A percentile compares a stretch with the other conserved stretches of the same genome.
phyloP scores from a whole-genome alignment of 1,140 invertebrate species.

The Drosophila orosa region DNA sequence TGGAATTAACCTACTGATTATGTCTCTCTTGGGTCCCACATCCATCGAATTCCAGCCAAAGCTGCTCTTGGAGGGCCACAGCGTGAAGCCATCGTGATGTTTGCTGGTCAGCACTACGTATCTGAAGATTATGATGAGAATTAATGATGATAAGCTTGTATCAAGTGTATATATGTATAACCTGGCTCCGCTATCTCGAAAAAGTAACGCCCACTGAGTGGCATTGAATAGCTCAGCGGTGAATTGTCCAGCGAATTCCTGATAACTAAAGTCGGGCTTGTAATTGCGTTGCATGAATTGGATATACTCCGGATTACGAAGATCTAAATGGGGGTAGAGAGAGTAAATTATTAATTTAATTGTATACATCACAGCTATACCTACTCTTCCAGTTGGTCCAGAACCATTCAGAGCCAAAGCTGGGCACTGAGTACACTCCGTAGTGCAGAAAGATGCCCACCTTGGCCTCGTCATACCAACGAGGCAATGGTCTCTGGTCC shows the following conservation, averaged over 20 bases:
- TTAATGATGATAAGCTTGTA: neutral
- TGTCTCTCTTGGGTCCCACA: constrained; percentile 92
- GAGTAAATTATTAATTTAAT: neutral
- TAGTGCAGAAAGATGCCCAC: constrained; percentile 97
- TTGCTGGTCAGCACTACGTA: constrained; percentile 96
- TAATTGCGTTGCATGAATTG: constrained; percentile 92
- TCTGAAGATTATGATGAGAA: constrained; percentile 81
- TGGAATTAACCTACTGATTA: constrained; percentile 86
- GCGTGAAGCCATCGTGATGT: constrained; percentile 96
- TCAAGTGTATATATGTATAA: constrained; percentile 83
- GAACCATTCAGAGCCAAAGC: constrained; percentile 94
- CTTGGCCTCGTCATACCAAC: constrained; percentile 95
- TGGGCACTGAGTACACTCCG: constrained; percentile 96
- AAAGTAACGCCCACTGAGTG: constrained; percentile 90
- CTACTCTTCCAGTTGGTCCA: constrained; percentile 91
- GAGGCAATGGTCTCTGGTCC: constrained; percentile 92
- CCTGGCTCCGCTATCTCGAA: constrained; percentile 91
- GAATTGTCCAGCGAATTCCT: constrained; percentile 93
- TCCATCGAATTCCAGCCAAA: constrained; percentile 96
- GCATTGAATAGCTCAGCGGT: constrained; percentile 93
- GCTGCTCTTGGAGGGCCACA: constrained; percentile 94
- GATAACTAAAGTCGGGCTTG: constrained; percentile 92
- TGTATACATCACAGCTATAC: neutral
- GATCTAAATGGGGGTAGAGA: constrained; percentile 17
- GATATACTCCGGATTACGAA: constrained; percentile 75